These are phyloP conservation scores for Mugil cephalus DNA, from an alignment of 2,113 vertebrate species.

Conservation along the genomic window DNA sequence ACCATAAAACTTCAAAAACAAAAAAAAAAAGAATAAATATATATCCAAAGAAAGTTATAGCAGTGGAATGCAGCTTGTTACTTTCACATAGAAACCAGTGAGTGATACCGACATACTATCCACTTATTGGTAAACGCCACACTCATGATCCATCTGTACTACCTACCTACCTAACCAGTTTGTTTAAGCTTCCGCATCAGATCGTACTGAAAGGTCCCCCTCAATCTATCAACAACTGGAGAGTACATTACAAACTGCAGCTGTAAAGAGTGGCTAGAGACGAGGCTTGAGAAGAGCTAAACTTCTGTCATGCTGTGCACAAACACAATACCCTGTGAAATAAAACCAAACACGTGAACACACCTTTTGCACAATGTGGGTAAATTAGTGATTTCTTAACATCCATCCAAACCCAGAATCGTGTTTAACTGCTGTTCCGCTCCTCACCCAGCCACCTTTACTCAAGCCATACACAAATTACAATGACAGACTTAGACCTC, in stretches of 20 bases:
- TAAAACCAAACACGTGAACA: conserved; percentile 11
- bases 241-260: conserved; percentile 1
- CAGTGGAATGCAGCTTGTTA: conserved; percentile 55
- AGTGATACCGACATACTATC: conserved; percentile 32
- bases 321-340: conserved; percentile 47
- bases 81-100: conserved; percentile 38
- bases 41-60: conserved; percentile 38
- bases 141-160: conserved; percentile 9
- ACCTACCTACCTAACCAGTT: conserved; percentile 1
- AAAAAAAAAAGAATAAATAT: conserved; percentile 71
- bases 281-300: conserved; percentile 22
- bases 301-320: conserved; percentile 38
- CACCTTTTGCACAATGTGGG: conserved; percentile 39
- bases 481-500: no score
- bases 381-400: conserved; percentile 31
- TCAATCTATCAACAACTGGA: conserved; percentile 20
- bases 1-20: conserved; percentile 8
- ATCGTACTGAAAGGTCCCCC: conserved; percentile 19
- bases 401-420: conserved; percentile 1
- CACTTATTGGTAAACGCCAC: conserved; percentile 35
- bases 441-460: neutral
- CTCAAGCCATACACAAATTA: no score
- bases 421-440: neutral
- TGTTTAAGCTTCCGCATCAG: conserved; percentile 22
- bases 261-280: conserved; percentile 7